These are phyloP conservation scores for Drosophila bocqueti DNA, from an alignment of 1,140 invertebrate genomes.

Conservation along the genomic window DNA sequence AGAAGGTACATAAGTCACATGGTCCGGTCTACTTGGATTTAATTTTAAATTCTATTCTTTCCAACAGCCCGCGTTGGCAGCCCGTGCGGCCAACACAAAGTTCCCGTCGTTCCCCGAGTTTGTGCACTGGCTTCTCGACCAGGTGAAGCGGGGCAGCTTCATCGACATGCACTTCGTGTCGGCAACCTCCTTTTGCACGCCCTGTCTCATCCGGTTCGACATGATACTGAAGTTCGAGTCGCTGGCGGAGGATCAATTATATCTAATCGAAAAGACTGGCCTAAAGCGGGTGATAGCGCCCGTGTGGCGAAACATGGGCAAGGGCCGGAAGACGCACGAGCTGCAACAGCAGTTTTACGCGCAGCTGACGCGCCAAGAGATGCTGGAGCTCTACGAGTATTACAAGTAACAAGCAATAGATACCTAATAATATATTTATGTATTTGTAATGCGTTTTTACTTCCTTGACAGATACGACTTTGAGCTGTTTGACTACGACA, in stretches of 20 bases:
- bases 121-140: constrained; percentile 90
- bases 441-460: constrained; percentile 1
- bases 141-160: constrained; percentile 87
- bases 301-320: constrained; percentile 92
- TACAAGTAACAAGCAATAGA: constrained; percentile 87
- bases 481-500: constrained; percentile 92
- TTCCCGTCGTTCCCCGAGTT: constrained; percentile 92
- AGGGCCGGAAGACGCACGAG: constrained; percentile 88
- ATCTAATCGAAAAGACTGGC: constrained; percentile 91
- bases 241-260: constrained; percentile 93
- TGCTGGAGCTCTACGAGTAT: constrained; percentile 91
- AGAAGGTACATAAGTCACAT: constrained; percentile 80
- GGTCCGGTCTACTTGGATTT: not conserved
- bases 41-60: not conserved
- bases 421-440: not conserved
- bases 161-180: constrained; percentile 97
- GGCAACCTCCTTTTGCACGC: constrained; percentile 94
- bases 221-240: constrained; percentile 96
- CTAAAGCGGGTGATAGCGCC: constrained; percentile 91
- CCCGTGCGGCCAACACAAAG: constrained; percentile 84
- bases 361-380: constrained; percentile 90
- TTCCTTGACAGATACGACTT: constrained; percentile 91
- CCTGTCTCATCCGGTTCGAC: constrained; percentile 94
- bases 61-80: constrained; percentile 46
- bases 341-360: constrained; percentile 91